These are phyloP conservation scores for human DNA, from an alignment of 2,113 vertebrate species.

Conservation along the genomic window GRCh38 chr21:35155001-35155500, in stretches of 20 bases:
- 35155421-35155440: not conserved
- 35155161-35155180: not conserved
- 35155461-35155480: not conserved
- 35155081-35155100: rapidly evolving
- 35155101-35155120: not conserved
- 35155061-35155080: not conserved
- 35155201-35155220: not conserved
- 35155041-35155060: rapidly evolving
- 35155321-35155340: not conserved
- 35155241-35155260: not conserved
- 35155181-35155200: not conserved
- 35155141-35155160: not conserved
- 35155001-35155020: not conserved
- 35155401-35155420: not conserved
- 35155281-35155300: not conserved
- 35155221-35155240: not conserved
- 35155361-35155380: not conserved
- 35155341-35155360: not conserved
- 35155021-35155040: not conserved
- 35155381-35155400: not conserved
- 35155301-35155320: not conserved
- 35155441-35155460: rapidly evolving
- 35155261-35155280: no score
- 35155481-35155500: not conserved
- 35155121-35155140: no score